Evolutionary conservation across 2,888 invertebrate species (phyloP).

Genomic region (Nomada fucata): DNA sequence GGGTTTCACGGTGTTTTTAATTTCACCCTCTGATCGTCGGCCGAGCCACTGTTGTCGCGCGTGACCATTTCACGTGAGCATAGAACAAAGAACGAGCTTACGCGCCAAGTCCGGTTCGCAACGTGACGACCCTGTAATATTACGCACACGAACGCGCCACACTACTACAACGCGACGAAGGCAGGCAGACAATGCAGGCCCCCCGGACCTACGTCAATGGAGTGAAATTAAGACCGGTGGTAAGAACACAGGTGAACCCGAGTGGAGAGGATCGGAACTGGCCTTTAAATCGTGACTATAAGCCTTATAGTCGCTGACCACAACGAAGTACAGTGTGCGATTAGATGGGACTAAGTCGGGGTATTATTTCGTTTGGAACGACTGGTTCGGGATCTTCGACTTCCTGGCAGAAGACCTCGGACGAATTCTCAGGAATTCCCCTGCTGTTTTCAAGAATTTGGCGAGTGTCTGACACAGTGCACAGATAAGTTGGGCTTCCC

Average conservation of each 20-base stretch:
- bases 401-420: not conserved
- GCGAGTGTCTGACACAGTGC: not conserved
- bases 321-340: too few species aligned
- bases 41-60: conserved; percentile 25
- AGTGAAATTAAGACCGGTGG: conserved; percentile 39
- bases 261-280: not conserved
- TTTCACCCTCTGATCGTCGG: conserved; percentile 67
- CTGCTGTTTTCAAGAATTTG: conserved; percentile 12
- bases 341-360: too few species aligned
- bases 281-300: not conserved
- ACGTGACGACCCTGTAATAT: conserved; percentile 23
- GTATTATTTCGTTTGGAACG: too few species aligned
- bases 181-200: conserved; percentile 29
- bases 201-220: conserved; percentile 69
- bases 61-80: conserved; percentile 49
- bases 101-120: conserved; percentile 24
- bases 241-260: conserved; percentile 7
- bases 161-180: not conserved
- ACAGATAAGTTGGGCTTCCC: too few species aligned
- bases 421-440: not conserved
- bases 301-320: not conserved
- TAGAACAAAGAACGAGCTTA: conserved; percentile 43
- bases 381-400: too few species aligned
- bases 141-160: conserved; percentile 27
- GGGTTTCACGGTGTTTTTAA: conserved; percentile 76